Base-by-base conservation (phyloP, 2,888 invertebrate genomes). In the Pachycephus smyrnensis region DNA sequence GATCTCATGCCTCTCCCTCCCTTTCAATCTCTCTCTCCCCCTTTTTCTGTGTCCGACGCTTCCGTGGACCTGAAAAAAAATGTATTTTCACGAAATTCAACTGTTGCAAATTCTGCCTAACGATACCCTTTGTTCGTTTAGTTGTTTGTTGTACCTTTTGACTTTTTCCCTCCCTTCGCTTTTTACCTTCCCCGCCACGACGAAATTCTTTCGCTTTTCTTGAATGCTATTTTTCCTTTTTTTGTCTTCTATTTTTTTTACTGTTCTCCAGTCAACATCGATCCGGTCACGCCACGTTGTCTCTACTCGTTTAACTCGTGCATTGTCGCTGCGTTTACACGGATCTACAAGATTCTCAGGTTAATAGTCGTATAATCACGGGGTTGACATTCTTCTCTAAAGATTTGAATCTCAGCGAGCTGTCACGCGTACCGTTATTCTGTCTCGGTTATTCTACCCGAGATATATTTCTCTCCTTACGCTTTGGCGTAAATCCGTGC, bases 371-470 rank as follows among this genome's bases (percentile, higher is more conserved):
- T 82, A 84, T 85, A 84, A 82, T 82, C 80, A 77, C 77, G 75
- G 77, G 76, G 76, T 79, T 79, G 80, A 82, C 84, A 84, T 85
- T 82, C 82, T 81, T 84, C 85, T 83, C 83, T 76, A 80, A 23
- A 84, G 86, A 86, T 86, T 84, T 82, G 76, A 81, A 86, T 86
- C 86, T 86, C 80, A 75, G 78, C 80, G 81, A 82, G 81, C 82
- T 82, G 84, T 82, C 84, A 80, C 79, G 80, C 76, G 77, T 83
- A 80, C 84, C 84, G 84, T 83, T 83, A 84, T 73, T 69, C 31
- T 11, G 1, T 35, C 37, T 69, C 68, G n/a, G 9, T 30, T 76
- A 11, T 55, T 31, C 31, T 23, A 55, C 23, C 40, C 23, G 40
- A 55, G 40, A 23, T 55, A 55, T 2, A 55, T 55, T 23, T 23